phyloP scores from a whole-genome alignment of 2,113 vertebrate genomes.

The Neolamprologus tretocephalus region DNA sequence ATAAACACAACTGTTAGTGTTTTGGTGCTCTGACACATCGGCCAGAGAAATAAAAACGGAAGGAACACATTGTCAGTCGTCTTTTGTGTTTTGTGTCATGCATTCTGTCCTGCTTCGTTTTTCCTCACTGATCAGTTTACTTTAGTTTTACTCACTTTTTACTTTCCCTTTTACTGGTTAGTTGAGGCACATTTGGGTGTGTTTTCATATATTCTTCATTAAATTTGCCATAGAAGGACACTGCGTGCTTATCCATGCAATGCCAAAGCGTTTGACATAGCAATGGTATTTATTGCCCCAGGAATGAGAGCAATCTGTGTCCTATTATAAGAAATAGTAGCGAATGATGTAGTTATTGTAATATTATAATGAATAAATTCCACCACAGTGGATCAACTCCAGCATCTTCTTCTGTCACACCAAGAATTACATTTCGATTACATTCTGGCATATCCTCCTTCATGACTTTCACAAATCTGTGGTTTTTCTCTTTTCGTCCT shows the following conservation, averaged over 20 bases:
- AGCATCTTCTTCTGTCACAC: background rate
- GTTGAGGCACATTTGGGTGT: background rate
- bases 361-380: background rate
- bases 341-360: background rate
- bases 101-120: background rate
- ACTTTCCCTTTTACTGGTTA: background rate
- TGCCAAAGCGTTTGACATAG: fast-evolving
- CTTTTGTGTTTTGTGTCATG: background rate
- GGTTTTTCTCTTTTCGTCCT: background rate
- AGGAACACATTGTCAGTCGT: background rate
- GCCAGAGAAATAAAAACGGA: background rate
- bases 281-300: background rate
- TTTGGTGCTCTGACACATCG: background rate
- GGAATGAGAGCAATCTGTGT: fast-evolving
- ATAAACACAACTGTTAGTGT: background rate
- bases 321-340: background rate
- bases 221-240: background rate
- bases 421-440: fast-evolving
- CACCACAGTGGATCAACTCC: background rate
- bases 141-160: background rate
- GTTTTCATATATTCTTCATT: background rate
- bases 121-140: background rate
- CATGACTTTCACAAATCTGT: fast-evolving
- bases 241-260: background rate
- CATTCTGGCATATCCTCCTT: background rate